Percentiles rank a stretch among this genome's conserved stretches.
phyloP scores from a whole-genome alignment of 2,797 vertebrate genomes.

The Chelon labrosus region DNA sequence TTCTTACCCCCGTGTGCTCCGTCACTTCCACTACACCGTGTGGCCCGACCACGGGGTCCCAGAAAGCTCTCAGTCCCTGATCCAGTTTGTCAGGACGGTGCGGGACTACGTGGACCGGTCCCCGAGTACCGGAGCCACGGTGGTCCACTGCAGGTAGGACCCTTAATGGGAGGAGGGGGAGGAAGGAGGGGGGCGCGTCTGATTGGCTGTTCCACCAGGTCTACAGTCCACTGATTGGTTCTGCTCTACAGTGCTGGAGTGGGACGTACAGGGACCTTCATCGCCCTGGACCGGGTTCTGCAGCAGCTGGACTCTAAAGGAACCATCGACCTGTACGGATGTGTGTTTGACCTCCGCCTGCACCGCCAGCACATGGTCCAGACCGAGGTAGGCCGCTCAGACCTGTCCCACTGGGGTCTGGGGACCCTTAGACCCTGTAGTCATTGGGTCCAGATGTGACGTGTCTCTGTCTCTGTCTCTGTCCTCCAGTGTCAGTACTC shows the following conservation, averaged over 20 bases:
- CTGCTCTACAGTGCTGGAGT: constrained; percentile 89
- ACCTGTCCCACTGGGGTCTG: too few species aligned
- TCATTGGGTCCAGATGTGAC: background rate
- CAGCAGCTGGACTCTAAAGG: constrained; percentile 93
- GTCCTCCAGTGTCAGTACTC: constrained; percentile 91
- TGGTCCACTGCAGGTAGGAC: constrained; percentile 95
- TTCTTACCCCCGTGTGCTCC: constrained; percentile 86
- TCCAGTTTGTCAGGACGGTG: constrained; percentile 95
- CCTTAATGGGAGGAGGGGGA: too few species aligned
- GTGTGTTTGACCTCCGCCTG: constrained; percentile 92
- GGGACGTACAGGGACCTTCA: constrained; percentile 96
- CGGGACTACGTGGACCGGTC: constrained; percentile 93
- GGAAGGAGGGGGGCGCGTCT: too few species aligned
- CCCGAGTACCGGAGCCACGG: constrained; percentile 87
- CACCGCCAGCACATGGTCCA: constrained; percentile 98
- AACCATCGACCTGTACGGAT: constrained; percentile 92
- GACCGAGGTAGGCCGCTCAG: constrained; percentile 86
- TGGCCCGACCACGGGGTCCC: constrained; percentile 99
- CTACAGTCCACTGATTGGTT: too few species aligned
- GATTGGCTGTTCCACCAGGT: too few species aligned
- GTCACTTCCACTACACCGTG: constrained; percentile 97
- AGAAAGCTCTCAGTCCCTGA: constrained; percentile 93
- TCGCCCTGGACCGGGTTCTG: constrained; percentile 93
- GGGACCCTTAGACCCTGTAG: too few species aligned
- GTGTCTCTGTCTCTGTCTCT: too few species aligned